Evolutionary conservation across 1,140 invertebrate species (phyloP).

Genomic region (Drosophila fuyamai): DNA sequence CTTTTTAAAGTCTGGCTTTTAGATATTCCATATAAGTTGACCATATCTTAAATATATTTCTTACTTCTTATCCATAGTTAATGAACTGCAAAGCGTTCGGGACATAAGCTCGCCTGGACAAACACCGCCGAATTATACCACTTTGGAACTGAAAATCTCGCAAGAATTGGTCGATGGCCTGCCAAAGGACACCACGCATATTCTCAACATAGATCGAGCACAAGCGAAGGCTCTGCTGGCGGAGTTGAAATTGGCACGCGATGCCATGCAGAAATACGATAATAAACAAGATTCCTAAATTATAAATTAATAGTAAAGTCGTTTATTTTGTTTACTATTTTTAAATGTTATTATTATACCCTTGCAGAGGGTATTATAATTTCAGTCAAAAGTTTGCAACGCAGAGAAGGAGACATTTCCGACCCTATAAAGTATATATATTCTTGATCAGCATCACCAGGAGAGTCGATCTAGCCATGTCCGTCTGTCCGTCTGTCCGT

Average conservation of each 20-base stretch:
- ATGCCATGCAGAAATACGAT: conserved; percentile 74
- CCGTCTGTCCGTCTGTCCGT: too few species aligned
- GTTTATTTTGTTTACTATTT: too few species aligned
- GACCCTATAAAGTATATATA: too few species aligned
- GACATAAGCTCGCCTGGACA: conserved; percentile 52
- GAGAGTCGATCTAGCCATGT: too few species aligned
- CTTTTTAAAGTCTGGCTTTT: too few species aligned
- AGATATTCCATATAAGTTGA: too few species aligned
- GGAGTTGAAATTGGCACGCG: conserved; percentile 68
- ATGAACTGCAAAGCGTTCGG: conserved; percentile 71
- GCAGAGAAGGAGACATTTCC: too few species aligned
- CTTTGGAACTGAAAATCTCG: conserved; percentile 77
- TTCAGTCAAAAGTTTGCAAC: too few species aligned
- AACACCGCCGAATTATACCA: conserved; percentile 59
- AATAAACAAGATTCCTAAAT: conserved; percentile 50
- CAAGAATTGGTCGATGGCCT: conserved; percentile 80
- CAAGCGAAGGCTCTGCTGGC: conserved; percentile 69
- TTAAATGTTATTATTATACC: too few species aligned
- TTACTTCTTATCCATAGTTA: conserved; percentile 52
- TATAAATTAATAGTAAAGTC: background rate
- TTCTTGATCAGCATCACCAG: too few species aligned
- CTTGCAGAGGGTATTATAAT: too few species aligned
- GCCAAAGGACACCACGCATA: conserved; percentile 73
- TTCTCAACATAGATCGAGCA: conserved; percentile 68
- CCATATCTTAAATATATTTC: background rate